Evolutionary conservation across 2,888 invertebrate species (phyloP), one percentile per base, ranked within the genome.

Genomic region (Mesoligia furuncula): DNA sequence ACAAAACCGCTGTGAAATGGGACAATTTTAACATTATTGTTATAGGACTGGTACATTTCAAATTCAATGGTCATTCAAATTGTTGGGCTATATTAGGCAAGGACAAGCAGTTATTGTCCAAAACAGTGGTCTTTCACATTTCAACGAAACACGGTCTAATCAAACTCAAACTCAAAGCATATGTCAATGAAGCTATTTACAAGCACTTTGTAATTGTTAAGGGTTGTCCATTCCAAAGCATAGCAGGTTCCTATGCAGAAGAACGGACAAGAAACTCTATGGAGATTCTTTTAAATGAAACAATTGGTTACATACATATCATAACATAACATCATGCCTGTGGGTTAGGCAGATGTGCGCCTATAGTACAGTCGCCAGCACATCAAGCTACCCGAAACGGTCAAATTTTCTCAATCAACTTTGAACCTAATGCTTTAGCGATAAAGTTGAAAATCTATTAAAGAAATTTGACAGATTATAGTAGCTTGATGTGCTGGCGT

Each of bases 1-100:
- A 84, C 71, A 70, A 69, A 79, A 74, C 51, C 59, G 51, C 45
- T 73, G 67, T 72, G 31, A 78, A 72, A 59, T 78, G 39, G n/a
- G 42, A 4, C 48, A 61, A 79, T 70, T 74, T 80, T 59, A 59
- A 64, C 57, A 57, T 67, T 71, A 80, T 42, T 51, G 69, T 66
- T 57, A 83, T 67, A 17, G 54, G 48, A 61, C 83, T 62, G 15
- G 80, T 48, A 17, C 11, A 67, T 62, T 80, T 62, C 24, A 83
- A 67, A 62, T 80, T 62, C n/a, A 83, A 71, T 82, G 27, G 27
- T n/a, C 51, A 77, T 77, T 69, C 42, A 51, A 65, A 83, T 83
- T 45, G 42, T 77, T 54, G 45, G 1, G 24, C 51, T 39, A 82
- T 68, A 48, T 81, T 39, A 48, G 54, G 67, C 54, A 82, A 67